Evolutionary conservation across 2,113 vertebrate genomes (phyloP).

Genomic region (Mobula birostris): DNA sequence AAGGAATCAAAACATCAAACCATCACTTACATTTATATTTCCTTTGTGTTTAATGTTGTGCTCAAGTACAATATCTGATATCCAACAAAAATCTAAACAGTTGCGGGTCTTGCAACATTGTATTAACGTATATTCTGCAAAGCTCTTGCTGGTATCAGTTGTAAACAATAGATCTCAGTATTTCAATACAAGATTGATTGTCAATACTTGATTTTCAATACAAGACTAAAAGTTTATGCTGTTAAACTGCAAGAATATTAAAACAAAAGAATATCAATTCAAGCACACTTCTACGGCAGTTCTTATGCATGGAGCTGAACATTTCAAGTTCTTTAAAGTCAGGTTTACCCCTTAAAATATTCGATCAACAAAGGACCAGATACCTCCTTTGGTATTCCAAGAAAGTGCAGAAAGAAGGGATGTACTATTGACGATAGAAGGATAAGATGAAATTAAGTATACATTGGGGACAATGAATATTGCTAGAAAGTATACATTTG

Average conservation of each 20-base stretch:
- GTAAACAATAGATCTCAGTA: not conserved
- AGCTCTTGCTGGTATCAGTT: not conserved
- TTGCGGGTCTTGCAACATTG: not conserved
- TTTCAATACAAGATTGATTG: not conserved
- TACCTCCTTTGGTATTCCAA: not conserved
- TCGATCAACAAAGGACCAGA: not conserved
- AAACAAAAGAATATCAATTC: not conserved
- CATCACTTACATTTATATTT: conserved; percentile 19
- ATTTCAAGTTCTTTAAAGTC: not conserved
- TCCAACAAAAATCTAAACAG: not conserved
- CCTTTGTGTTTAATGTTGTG: not conserved
- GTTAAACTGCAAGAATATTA: conserved; percentile 4
- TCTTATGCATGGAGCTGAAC: not conserved
- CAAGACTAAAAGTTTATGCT: not conserved
- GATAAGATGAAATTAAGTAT: not conserved
- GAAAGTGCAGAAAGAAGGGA: not conserved
- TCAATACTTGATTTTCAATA: not conserved
- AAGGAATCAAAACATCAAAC: conserved; percentile 21
- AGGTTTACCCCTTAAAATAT: not conserved
- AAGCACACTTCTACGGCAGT: not conserved
- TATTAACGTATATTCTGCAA: not conserved
- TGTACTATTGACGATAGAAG: not conserved
- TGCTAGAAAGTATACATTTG: not conserved
- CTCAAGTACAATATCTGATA: not conserved
- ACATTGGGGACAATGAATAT: not conserved